A percentile compares a stretch with the other conserved stretches of the same genome.
Conservation (phyloP, 2,888 invertebrate genomes). For the Meandrusa payeni region DNA sequence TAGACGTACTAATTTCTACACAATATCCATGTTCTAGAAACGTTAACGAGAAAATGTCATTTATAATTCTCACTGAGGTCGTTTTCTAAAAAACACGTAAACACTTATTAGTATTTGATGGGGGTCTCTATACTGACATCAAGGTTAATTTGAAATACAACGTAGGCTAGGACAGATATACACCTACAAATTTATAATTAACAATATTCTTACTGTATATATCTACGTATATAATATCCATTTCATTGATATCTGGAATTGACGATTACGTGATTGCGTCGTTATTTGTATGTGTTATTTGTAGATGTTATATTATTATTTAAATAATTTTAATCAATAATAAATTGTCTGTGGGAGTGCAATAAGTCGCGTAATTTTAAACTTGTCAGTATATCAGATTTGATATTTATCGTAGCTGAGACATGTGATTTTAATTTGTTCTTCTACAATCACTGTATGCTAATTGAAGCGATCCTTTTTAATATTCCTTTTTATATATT, state of each 20-base stretch:
- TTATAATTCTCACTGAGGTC: constrained; percentile 1
- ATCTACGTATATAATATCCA: constrained; percentile 25
- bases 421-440: no score
- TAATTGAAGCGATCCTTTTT: constrained; percentile 3
- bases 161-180: constrained; percentile 20
- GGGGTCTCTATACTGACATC: no score
- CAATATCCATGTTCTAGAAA: constrained; percentile 23
- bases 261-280: constrained; percentile 12
- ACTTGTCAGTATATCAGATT: no score
- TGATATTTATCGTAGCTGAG: no score
- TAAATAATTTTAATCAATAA: no score
- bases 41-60: constrained; percentile 15
- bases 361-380: no score
- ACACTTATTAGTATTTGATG: constrained; percentile 9
- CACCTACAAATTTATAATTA: constrained; percentile 17
- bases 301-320: no score
- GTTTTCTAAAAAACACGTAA: constrained; percentile 20
- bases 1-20: constrained; percentile 24
- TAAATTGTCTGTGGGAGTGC: no score
- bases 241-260: constrained; percentile 23
- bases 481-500: not conserved
- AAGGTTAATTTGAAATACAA: not conserved
- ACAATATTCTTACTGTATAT: constrained; percentile 22
- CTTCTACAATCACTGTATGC: no score
- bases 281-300: no score